Percentiles rank a stretch among this genome's conserved stretches.
Conservation (phyloP, 2,113 vertebrate species). For the Trichomycterus rosablanca region DNA sequence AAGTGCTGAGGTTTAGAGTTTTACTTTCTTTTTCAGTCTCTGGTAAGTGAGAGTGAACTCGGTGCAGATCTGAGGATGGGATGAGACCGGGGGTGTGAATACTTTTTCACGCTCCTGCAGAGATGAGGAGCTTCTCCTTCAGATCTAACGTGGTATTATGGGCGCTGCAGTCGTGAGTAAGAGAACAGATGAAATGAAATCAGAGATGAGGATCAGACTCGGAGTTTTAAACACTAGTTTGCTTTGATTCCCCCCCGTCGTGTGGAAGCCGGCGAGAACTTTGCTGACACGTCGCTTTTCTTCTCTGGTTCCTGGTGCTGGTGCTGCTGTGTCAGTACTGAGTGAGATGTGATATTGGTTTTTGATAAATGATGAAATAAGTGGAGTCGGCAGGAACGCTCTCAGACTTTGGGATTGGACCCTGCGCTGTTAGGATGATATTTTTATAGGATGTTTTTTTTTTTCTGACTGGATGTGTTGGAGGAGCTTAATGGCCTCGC, state of each 20-base stretch:
- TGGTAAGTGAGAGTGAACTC: too few relatives aligned
- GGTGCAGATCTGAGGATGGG: too few relatives aligned
- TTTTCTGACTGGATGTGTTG: not conserved
- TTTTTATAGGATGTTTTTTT: not conserved
- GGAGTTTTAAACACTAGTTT: not conserved
- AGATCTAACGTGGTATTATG: too few relatives aligned
- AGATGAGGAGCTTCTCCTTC: too few relatives aligned
- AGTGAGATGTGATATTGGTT: conserved; percentile 14
- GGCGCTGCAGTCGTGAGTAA: too few relatives aligned
- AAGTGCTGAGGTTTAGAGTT: too few relatives aligned
- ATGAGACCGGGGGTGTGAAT: too few relatives aligned
- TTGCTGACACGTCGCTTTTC: conserved; percentile 6
- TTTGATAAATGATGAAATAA: conserved; percentile 26
- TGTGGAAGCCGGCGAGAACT: not conserved
- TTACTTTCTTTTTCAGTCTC: too few relatives aligned
- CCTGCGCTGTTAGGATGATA: not conserved
- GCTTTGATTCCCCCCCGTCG: too few relatives aligned
- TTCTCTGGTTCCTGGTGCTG: not conserved
- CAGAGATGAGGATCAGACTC: not conserved
- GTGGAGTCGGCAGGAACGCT: not conserved
- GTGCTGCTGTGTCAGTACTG: not conserved
- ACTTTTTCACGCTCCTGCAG: too few relatives aligned
- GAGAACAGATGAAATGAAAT: not conserved
- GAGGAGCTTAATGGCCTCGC: not conserved
- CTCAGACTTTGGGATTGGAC: not conserved